Base-by-base conservation (phyloP, 1,140 invertebrate species). In the Drosophila cardini region DNA sequence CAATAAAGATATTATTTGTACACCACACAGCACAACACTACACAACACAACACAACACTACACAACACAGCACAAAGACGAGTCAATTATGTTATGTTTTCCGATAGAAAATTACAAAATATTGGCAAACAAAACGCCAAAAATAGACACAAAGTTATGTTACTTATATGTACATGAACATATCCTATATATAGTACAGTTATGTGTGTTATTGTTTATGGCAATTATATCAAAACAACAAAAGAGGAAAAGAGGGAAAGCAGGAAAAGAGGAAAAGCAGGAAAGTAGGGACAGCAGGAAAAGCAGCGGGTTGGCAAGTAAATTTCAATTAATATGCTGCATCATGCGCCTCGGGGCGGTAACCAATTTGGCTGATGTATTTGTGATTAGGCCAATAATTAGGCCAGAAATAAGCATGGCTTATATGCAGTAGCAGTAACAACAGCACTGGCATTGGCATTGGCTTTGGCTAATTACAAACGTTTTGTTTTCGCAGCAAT, bases 251-350 rank as follows among this genome's bases (percentile, higher is more conserved):
- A 60, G 53, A 43, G 40, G 63, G 64, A 5, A 26, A 26, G 21
- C 58, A 43, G 40, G 63, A 72, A 5, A 26, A 26, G 21, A 26
- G 21, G 58, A 13, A 13, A 43, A n/a, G n/a, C 58, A 43, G 40
- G 63, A 72, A 5, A 26, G 5, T 3, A 26, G 21, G 58, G 6
- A 13, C n/a, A 43, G 10, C 63, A 64, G 16, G 13, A 43, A n/a
- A 9, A 30, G 26, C 61, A 36, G 53, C 13, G 53, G 79, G 53
- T 30, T 21, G 15, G 30, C n/a, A n/a, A 36, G 26, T 40, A 50
- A 48, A 65, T 38, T 57, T 72, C 62, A 58, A 72, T 72, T 65
- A 72, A 72, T 72, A 72, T 72, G 45, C 69, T 50, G 61, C 52
- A 57, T 46, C 53, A 60, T 60, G 30, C 32, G 63, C 26, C 30